Evolutionary conservation across 2,888 invertebrate genomes (phyloP).

Genomic region (Leptinotarsa rubiginosa): DNA sequence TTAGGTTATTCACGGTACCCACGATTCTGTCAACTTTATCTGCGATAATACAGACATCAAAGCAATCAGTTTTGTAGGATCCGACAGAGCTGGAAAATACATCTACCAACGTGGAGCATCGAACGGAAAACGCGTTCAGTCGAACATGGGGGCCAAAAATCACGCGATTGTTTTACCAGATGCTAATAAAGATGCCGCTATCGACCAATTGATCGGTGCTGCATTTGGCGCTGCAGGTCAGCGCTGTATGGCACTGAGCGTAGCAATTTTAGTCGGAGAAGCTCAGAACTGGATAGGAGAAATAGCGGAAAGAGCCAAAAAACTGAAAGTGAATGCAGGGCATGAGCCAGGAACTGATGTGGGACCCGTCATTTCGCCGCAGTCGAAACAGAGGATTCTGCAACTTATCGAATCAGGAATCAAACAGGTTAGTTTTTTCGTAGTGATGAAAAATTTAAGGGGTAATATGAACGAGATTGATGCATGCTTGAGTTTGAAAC

Average conservation of each 20-base stretch:
- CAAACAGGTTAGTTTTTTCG: conserved; percentile 63
- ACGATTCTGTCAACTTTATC: conserved; percentile 95
- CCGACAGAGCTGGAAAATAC: conserved; percentile 94
- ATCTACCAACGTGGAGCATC: conserved; percentile 93
- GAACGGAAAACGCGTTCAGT: conserved; percentile 91
- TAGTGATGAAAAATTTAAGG: no score
- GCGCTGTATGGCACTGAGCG: conserved; percentile 98
- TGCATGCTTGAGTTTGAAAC: no score
- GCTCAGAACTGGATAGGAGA: conserved; percentile 95
- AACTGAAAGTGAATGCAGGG: conserved; percentile 89
- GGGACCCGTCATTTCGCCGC: conserved; percentile 94
- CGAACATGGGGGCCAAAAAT: conserved; percentile 99
- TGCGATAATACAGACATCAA: conserved; percentile 96
- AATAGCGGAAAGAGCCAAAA: conserved; percentile 82
- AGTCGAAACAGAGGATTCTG: conserved; percentile 86
- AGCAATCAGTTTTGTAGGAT: conserved; percentile 98
- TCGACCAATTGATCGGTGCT: conserved; percentile 87
- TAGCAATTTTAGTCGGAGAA: conserved; percentile 90
- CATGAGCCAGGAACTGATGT: conserved; percentile 84
- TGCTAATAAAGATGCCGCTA: conserved; percentile 95
- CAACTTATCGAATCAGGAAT: conserved; percentile 83
- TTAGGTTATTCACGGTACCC: conserved; percentile 91
- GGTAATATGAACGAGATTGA: no score
- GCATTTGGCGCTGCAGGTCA: conserved; percentile 99
- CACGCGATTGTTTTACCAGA: conserved; percentile 97